phyloP scores from a whole-genome alignment of 1,140 invertebrate species.

The Helicoverpa armigera region DNA sequence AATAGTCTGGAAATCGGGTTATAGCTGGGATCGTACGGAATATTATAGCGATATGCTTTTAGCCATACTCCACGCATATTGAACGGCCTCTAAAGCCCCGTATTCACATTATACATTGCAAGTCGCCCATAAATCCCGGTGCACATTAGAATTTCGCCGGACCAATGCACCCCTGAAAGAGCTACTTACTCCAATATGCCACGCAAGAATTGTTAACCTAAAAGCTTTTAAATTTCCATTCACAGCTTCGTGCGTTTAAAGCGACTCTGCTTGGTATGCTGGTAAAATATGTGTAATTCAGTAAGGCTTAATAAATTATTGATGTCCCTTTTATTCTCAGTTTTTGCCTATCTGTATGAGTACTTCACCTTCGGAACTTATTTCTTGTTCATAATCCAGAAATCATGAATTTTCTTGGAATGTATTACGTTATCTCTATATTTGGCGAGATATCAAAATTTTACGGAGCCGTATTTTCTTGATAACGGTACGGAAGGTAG shows the following conservation, averaged over 20 bases:
- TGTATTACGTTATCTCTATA: constrained; percentile 22
- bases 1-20: constrained; percentile 50
- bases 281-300: neutral
- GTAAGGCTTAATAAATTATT: constrained; percentile 7
- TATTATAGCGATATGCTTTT: constrained; percentile 49
- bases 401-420: constrained; percentile 28
- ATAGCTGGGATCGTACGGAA: constrained; percentile 39
- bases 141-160: constrained; percentile 59
- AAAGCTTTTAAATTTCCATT: constrained; percentile 52
- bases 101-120: constrained; percentile 58
- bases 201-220: constrained; percentile 44
- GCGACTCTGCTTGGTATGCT: constrained; percentile 1
- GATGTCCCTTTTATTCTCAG: neutral
- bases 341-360: neutral
- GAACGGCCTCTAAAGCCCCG: constrained; percentile 51
- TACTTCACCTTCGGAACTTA: constrained; percentile 11
- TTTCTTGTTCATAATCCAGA: constrained; percentile 32
- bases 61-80: constrained; percentile 41
- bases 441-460: constrained; percentile 32
- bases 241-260: constrained; percentile 30
- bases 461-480: constrained; percentile 38
- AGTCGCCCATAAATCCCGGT: constrained; percentile 59
- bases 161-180: constrained; percentile 53
- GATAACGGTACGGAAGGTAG: constrained; percentile 29
- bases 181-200: constrained; percentile 52